phyloP scores from a whole-genome alignment of 2,888 invertebrate species.

The Trichacis sp. region DNA sequence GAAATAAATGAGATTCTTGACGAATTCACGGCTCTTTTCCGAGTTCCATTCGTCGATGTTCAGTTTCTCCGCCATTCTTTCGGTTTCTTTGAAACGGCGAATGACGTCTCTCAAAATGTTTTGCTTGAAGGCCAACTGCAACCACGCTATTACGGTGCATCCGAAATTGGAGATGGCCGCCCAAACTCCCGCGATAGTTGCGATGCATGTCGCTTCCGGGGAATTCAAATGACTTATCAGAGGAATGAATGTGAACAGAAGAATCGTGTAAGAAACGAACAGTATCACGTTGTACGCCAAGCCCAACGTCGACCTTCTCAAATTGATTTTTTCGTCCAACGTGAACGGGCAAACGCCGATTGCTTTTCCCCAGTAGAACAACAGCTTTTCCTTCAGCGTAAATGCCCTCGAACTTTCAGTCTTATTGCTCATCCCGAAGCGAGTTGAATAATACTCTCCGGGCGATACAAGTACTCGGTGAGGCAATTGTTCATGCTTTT shows the following conservation, averaged over 20 bases:
- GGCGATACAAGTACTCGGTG: too few relatives aligned
- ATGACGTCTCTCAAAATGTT: neutral
- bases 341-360: slow-evolving; percentile 30
- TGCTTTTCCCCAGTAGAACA: slow-evolving; percentile 25
- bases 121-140: neutral
- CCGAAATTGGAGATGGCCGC: neutral
- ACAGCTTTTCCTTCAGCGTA: slow-evolving; percentile 3
- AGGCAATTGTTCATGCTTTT: too few relatives aligned
- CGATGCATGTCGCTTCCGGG: neutral
- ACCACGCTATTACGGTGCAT: neutral
- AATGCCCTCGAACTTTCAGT: neutral
- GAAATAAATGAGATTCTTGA: too few relatives aligned
- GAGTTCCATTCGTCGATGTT: too few relatives aligned
- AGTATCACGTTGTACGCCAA: slow-evolving; percentile 17
- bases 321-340: slow-evolving; percentile 4
- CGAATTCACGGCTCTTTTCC: too few relatives aligned
- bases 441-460: too few relatives aligned
- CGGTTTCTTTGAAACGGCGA: neutral
- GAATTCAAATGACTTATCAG: neutral
- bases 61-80: too few relatives aligned
- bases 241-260: neutral
- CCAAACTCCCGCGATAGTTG: neutral
- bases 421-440: neutral
- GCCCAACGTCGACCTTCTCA: slow-evolving; percentile 16
- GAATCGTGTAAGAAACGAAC: slow-evolving; percentile 10